Evolutionary conservation across 2,888 invertebrate genomes (phyloP).

Genomic region (Amiota mariae): DNA sequence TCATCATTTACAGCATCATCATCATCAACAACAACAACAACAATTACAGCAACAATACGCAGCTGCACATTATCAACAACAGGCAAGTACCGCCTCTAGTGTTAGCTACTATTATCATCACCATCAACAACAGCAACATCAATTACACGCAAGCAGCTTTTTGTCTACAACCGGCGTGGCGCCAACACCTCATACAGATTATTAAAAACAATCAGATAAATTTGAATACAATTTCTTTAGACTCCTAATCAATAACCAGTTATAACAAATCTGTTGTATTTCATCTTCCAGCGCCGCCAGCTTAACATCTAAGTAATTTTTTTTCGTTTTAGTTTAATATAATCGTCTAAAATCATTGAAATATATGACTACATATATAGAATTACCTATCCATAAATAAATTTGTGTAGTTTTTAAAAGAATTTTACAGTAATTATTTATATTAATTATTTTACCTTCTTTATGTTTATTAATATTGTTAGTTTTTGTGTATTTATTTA

Average conservation of each 20-base stretch:
- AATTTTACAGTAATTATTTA: too few relatives aligned
- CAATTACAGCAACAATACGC: slow-evolving; percentile 27
- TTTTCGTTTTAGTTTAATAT: background rate
- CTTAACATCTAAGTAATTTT: background rate
- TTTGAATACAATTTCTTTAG: too few relatives aligned
- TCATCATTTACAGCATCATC: slow-evolving; percentile 37
- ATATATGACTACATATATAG: too few relatives aligned
- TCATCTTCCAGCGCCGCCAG: background rate
- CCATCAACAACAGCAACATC: slow-evolving; percentile 33
- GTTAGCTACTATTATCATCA: slow-evolving; percentile 47
- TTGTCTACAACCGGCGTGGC: slow-evolving; percentile 12
- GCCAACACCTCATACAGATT: slow-evolving; percentile 2
- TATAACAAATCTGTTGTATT: background rate
- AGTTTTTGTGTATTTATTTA: too few relatives aligned
- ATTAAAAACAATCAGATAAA: background rate
- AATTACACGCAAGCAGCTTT: background rate
- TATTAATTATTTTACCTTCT: too few relatives aligned
- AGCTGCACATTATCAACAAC: slow-evolving; percentile 13
- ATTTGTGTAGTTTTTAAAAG: too few relatives aligned
- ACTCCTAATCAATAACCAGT: too few relatives aligned
- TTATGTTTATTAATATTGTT: too few relatives aligned
- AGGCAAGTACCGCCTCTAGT: background rate
- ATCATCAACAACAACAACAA: slow-evolving; percentile 13
- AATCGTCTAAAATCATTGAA: too few relatives aligned
- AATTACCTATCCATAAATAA: too few relatives aligned